Conservation (phyloP, 1,140 invertebrate genomes). For the Atopsyche davidsoni region DNA sequence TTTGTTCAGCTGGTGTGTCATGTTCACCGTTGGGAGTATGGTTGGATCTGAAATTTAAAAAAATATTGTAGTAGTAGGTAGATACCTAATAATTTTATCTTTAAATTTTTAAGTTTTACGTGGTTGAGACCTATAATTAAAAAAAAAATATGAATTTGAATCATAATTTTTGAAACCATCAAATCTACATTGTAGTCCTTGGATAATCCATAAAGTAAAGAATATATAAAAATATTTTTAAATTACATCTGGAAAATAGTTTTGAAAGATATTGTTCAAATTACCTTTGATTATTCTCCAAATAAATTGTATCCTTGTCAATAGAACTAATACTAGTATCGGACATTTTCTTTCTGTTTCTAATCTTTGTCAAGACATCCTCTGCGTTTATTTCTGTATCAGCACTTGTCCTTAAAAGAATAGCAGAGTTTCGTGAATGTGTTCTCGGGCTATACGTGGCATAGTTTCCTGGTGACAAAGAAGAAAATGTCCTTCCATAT, state of each 20-base stretch:
- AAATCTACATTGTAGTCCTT: too few species aligned
- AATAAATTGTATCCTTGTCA: slow-evolving; percentile 23
- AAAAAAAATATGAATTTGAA: too few species aligned
- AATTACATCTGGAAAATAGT: too few species aligned
- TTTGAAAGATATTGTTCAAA: too few species aligned
- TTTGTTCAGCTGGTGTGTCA: slow-evolving; percentile 22
- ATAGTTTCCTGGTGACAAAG: slow-evolving; percentile 45
- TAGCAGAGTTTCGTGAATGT: slow-evolving; percentile 43
- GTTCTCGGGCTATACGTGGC: slow-evolving; percentile 44
- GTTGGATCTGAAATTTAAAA: slow-evolving; percentile 31
- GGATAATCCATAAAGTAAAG: too few species aligned
- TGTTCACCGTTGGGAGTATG: slow-evolving; percentile 24
- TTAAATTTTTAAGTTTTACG: too few species aligned
- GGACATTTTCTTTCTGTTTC: slow-evolving; percentile 37
- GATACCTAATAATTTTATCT: too few species aligned
- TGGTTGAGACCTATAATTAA: too few species aligned
- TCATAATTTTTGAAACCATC: too few species aligned
- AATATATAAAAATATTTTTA: too few species aligned
- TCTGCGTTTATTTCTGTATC: slow-evolving; percentile 43
- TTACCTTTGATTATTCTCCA: too few species aligned
- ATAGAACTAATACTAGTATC: slow-evolving; percentile 11
- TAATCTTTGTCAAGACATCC: slow-evolving; percentile 47
- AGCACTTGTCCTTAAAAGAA: slow-evolving; percentile 43
- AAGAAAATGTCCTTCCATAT: slow-evolving; percentile 44
- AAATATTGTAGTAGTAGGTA: too few species aligned